A percentile compares a stretch with the other conserved stretches of the same genome.
These are phyloP conservation scores for Phylloscopus collybita DNA, from an alignment of 2,797 vertebrate species.

Conservation along the genomic window DNA sequence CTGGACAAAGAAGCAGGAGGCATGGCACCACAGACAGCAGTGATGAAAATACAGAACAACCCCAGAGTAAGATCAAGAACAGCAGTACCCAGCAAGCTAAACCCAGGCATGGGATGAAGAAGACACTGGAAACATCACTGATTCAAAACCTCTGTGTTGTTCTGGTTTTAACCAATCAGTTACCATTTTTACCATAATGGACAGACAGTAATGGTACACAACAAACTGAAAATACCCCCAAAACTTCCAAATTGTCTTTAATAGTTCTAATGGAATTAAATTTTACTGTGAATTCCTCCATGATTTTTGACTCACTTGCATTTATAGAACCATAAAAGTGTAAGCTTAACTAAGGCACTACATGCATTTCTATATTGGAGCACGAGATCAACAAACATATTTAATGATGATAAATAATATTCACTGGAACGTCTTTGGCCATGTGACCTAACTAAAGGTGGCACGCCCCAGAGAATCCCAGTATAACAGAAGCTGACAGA, in stretches of 20 bases:
- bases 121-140: neutral
- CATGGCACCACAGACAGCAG: neutral
- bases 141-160: neutral
- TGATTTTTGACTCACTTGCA: neutral
- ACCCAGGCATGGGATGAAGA: neutral
- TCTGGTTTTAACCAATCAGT: neutral
- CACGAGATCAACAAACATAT: neutral
- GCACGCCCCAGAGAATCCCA: accelerated
- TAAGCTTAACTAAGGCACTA: neutral
- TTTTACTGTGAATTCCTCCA: neutral
- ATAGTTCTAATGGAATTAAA: neutral
- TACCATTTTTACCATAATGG: neutral
- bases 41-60: neutral
- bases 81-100: neutral
- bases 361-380: neutral
- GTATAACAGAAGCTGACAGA: neutral
- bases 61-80: neutral
- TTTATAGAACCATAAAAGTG: neutral
- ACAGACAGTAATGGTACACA: neutral
- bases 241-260: neutral
- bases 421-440: neutral
- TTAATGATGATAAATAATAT: neutral
- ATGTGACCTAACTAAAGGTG: accelerated
- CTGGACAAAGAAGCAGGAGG: neutral
- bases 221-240: neutral